Conservation (phyloP, 2,797 vertebrate species). For the Gymnoscopelus microlampas region DNA sequence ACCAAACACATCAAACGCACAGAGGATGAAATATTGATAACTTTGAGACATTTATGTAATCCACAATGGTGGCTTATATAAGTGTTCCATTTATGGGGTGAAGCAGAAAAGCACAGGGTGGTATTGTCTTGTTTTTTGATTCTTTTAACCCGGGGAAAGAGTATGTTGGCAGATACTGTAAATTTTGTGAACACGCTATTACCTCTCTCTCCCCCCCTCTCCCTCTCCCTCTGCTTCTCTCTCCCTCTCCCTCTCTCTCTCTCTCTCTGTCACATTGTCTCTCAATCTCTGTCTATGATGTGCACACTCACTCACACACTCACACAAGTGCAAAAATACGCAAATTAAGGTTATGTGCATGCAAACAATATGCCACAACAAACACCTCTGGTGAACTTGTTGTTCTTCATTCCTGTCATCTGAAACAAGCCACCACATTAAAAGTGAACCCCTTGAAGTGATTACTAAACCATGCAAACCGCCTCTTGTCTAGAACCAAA, state of each 20-base stretch:
- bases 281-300: not conserved
- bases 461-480: conserved; percentile 12
- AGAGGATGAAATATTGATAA: conserved; percentile 84
- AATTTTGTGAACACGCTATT: conserved; percentile 27
- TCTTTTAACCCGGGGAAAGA: conserved; percentile 50
- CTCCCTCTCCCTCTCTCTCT: not conserved
- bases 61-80: conserved; percentile 81
- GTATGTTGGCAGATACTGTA: conserved; percentile 49
- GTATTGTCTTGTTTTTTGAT: conserved; percentile 60
- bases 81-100: conserved; percentile 77
- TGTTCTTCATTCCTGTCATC: not conserved
- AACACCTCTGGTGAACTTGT: conserved; percentile 4
- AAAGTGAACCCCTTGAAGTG: conserved; percentile 21
- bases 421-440: conserved; percentile 3
- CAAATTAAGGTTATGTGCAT: conserved; percentile 5
- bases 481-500: not conserved
- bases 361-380: conserved; percentile 5
- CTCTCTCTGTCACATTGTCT: not conserved
- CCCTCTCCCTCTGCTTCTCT: not conserved
- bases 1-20: conserved; percentile 82
- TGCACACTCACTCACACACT: not conserved
- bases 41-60: conserved; percentile 82
- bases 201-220: conserved; percentile 24
- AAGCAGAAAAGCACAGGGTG: conserved; percentile 65
- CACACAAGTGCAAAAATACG: conserved; percentile 19